These are phyloP conservation scores for Pogoniulus pusillus DNA, from an alignment of 2,797 vertebrate genomes.

Conservation along the genomic window DNA sequence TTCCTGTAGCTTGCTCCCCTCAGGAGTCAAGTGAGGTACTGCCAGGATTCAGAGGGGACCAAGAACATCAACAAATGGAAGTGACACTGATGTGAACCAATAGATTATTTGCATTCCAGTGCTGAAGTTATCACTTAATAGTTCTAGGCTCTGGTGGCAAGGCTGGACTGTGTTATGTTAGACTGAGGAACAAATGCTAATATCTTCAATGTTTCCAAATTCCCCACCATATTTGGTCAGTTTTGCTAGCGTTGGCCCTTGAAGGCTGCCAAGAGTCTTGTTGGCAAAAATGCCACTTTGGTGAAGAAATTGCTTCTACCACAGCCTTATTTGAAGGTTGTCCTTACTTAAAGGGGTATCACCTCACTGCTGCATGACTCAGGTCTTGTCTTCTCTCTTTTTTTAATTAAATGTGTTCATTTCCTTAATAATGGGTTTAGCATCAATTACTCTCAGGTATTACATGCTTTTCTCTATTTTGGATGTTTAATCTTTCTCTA, in stretches of 20 bases:
- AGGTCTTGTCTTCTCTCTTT: neutral
- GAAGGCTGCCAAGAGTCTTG: conserved; percentile 76
- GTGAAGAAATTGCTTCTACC: conserved; percentile 71
- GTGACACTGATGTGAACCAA: conserved; percentile 77
- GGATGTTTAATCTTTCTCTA: conserved; percentile 48
- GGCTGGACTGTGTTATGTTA: conserved; percentile 76
- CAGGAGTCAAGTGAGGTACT: conserved; percentile 67
- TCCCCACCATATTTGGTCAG: conserved; percentile 82
- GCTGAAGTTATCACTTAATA: conserved; percentile 75
- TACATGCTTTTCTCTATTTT: conserved; percentile 23
- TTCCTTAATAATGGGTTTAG: conserved; percentile 42
- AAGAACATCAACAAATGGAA: conserved; percentile 76
- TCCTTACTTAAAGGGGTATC: conserved; percentile 51
- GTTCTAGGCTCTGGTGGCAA: conserved; percentile 73
- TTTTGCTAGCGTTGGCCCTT: conserved; percentile 59
- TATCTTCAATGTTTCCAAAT: conserved; percentile 77
- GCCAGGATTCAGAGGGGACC: conserved; percentile 70
- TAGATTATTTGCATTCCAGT: conserved; percentile 77
- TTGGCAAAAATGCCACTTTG: conserved; percentile 80
- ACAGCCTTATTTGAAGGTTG: conserved; percentile 62
- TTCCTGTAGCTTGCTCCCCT: conserved; percentile 59
- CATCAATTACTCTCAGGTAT: neutral
- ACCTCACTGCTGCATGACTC: conserved; percentile 16
- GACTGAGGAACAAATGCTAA: conserved; percentile 76
- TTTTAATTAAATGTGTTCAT: conserved; percentile 34